Percentiles rank a stretch among this genome's conserved stretches.
Evolutionary conservation across 2,797 vertebrate genomes (phyloP).

Genomic region (Microtus agrestis): DNA sequence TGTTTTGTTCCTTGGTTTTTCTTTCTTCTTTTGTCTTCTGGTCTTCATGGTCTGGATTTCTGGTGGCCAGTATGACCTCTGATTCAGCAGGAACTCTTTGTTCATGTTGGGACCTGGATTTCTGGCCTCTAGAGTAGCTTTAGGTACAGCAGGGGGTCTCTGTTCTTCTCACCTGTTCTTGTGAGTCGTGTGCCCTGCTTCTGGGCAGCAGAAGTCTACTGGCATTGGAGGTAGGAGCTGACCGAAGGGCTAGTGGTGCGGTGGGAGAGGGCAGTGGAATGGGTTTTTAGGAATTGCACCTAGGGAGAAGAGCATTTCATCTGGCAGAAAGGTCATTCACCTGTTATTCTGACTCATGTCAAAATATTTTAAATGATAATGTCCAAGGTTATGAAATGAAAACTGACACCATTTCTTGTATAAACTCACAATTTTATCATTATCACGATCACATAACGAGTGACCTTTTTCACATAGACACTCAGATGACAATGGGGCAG

Average conservation of each 20-base stretch:
- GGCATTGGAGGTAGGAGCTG: not conserved
- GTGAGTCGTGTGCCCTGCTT: not conserved
- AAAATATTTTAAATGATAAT: not conserved
- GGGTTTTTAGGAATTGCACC: not conserved
- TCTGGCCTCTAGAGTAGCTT: not conserved
- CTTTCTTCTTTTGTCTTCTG: not conserved
- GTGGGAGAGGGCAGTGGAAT: not conserved
- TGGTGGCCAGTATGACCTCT: not conserved
- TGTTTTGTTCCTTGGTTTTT: not conserved
- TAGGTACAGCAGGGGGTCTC: not conserved
- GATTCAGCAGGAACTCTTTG: not conserved
- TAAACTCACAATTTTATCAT: not conserved
- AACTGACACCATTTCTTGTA: not conserved
- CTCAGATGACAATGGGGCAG: not conserved
- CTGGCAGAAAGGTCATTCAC: not conserved
- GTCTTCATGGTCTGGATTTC: not conserved
- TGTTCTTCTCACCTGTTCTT: not conserved
- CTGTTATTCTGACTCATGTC: not conserved
- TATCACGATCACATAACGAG: not conserved
- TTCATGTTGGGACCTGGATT: not conserved
- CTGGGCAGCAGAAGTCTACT: not conserved
- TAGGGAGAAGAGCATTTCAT: not conserved
- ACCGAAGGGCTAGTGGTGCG: not conserved
- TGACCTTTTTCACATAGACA: not conserved
- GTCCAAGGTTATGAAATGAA: not conserved